Percentiles rank a stretch among this genome's conserved stretches.
phyloP scores from a whole-genome alignment of 2,888 invertebrate species.

The Pseudococcus jackbeardsleyi region DNA sequence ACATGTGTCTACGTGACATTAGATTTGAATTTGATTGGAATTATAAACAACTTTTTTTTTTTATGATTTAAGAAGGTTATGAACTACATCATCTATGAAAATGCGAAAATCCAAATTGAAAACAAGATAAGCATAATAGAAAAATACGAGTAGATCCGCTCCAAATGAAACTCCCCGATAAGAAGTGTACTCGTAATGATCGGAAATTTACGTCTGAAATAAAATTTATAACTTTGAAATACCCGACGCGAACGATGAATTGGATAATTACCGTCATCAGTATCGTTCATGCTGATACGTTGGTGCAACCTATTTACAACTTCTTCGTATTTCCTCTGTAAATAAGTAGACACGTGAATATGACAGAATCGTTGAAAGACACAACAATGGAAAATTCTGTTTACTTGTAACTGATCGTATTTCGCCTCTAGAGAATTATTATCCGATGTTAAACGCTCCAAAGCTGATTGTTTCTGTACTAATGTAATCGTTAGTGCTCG shows the following conservation, averaged over 20 bases:
- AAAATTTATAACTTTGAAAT: not conserved
- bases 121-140: not conserved
- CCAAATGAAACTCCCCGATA: not conserved
- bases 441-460: constrained; percentile 45
- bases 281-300: constrained; percentile 60
- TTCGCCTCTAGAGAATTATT: constrained; percentile 41
- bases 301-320: constrained; percentile 56
- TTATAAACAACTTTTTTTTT: not conserved
- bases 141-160: not conserved
- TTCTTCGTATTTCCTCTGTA: constrained; percentile 58
- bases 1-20: not conserved
- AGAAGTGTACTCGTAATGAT: not conserved
- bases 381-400: not conserved
- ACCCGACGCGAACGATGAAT: not conserved
- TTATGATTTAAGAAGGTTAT: not conserved
- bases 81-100: not conserved
- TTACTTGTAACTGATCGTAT: constrained; percentile 57
- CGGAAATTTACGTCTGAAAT: not conserved
- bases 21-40: not conserved
- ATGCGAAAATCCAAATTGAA: not conserved
- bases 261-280: constrained; percentile 59
- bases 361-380: not conserved
- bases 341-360: constrained; percentile 13
- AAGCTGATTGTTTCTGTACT: constrained; percentile 58
- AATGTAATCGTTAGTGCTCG: constrained; percentile 56